Conservation (phyloP, 92 coral and sea anemone species). For the Porites cylindrica region DNA sequence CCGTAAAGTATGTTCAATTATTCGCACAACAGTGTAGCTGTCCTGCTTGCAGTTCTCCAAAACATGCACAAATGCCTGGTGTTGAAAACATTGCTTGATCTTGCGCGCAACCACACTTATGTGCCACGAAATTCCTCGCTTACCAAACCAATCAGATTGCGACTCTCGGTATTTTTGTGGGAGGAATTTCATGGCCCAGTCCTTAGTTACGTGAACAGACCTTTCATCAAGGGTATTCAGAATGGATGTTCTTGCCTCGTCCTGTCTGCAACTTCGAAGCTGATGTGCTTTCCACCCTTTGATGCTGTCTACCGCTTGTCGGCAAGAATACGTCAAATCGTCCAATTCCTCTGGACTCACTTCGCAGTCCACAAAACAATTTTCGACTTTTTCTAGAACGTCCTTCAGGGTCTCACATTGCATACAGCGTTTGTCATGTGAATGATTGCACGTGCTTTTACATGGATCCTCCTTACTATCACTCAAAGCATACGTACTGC, state of each 20-base stretch:
- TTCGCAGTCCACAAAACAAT: too few relatives aligned
- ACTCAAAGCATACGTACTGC: not conserved
- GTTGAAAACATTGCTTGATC: slow-evolving; percentile 20
- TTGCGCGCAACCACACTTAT: slow-evolving; percentile 56
- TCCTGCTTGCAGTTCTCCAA: slow-evolving; percentile 42
- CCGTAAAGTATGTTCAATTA: slow-evolving; percentile 51
- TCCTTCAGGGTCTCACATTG: too few relatives aligned
- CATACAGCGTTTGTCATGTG: too few relatives aligned
- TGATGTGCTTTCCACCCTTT: slow-evolving; percentile 48
- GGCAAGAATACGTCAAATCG: slow-evolving; percentile 3
- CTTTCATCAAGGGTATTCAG: slow-evolving; percentile 21
- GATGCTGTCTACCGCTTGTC: slow-evolving; percentile 4
- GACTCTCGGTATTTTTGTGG: slow-evolving; percentile 53
- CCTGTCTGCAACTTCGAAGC: too few relatives aligned
- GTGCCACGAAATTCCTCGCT: slow-evolving; percentile 56
- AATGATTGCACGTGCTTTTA: too few relatives aligned
- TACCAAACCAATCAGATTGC: slow-evolving; percentile 46
- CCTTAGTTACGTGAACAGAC: slow-evolving; percentile 16
- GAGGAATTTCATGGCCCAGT: slow-evolving; percentile 66
- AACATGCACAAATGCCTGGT: slow-evolving; percentile 55
- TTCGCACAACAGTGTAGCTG: slow-evolving; percentile 28
- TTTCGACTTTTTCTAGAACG: too few relatives aligned
- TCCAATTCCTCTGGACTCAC: slow-evolving; percentile 13
- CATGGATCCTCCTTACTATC: too few relatives aligned
- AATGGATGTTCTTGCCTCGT: too few relatives aligned